These are phyloP conservation scores for Dasysyrphus albostriatus DNA, from an alignment of 2,888 invertebrate genomes.

Conservation along the genomic window DNA sequence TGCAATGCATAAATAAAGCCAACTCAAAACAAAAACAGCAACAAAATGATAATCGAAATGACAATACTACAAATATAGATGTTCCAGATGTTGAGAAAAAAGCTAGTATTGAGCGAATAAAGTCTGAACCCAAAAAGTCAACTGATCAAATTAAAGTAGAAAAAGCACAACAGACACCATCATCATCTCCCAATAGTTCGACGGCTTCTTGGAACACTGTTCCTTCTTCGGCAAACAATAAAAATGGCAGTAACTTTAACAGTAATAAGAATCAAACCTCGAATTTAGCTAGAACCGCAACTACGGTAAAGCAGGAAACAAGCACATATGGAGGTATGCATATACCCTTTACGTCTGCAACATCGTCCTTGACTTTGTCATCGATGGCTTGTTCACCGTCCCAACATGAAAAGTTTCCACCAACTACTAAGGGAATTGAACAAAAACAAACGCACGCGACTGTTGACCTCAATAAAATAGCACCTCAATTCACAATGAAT, in stretches of 20 bases:
- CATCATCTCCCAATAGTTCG: constrained; percentile 45
- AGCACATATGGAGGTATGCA: constrained; percentile 59
- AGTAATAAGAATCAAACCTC: constrained; percentile 47
- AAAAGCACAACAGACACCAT: constrained; percentile 48
- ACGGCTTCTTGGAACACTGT: constrained; percentile 41
- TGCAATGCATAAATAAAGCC: constrained; percentile 58
- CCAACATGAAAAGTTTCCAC: constrained; percentile 70
- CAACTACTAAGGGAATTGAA: constrained; percentile 60
- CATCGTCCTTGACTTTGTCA: constrained; percentile 49
- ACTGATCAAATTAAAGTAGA: constrained; percentile 64
- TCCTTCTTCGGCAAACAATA: constrained; percentile 40
- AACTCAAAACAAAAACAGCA: constrained; percentile 50
- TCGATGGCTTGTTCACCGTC: constrained; percentile 66
- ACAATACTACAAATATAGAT: constrained; percentile 2
- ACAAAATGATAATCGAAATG: constrained; percentile 28
- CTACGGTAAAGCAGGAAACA: constrained; percentile 64
- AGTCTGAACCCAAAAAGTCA: constrained; percentile 54
- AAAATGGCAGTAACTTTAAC: constrained; percentile 14
- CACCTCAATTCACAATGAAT: constrained; percentile 87
- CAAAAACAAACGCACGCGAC: constrained; percentile 78
- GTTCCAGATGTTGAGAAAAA: constrained; percentile 55
- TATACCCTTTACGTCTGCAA: constrained; percentile 56
- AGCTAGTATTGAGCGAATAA: constrained; percentile 47
- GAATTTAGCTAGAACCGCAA: constrained; percentile 41
- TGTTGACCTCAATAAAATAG: constrained; percentile 85